Evolutionary conservation across 2,888 invertebrate species (phyloP).

Genomic region (Lasioglossum leucozonium): DNA sequence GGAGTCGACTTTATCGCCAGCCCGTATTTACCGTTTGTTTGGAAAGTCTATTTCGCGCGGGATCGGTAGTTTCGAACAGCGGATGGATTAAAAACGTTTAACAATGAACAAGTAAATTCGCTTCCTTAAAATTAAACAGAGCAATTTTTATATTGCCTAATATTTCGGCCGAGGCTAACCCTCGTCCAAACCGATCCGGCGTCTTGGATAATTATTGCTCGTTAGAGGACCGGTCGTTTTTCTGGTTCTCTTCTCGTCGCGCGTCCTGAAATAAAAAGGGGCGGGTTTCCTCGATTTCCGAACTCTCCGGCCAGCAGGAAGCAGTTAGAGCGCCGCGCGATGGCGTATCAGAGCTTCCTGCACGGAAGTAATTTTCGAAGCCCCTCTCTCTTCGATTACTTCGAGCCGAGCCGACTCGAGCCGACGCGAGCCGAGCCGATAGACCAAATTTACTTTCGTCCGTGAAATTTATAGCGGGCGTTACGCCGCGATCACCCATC

Average conservation of each 20-base stretch:
- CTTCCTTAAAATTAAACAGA: too few relatives aligned
- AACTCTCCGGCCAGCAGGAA: slow-evolving; percentile 62
- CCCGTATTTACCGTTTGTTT: not conserved
- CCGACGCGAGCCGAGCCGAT: slow-evolving; percentile 28
- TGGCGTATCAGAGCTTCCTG: slow-evolving; percentile 57
- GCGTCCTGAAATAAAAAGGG: slow-evolving; percentile 37
- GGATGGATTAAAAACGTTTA: too few relatives aligned
- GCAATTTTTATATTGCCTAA: too few relatives aligned
- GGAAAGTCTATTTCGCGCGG: not conserved
- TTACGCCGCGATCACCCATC: not conserved
- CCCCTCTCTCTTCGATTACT: slow-evolving; percentile 56
- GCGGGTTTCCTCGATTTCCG: slow-evolving; percentile 52
- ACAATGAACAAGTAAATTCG: too few relatives aligned
- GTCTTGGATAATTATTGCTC: slow-evolving; percentile 38
- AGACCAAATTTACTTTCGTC: slow-evolving; percentile 34
- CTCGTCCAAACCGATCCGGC: too few relatives aligned
- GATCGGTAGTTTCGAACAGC: too few relatives aligned
- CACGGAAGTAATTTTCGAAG: slow-evolving; percentile 67
- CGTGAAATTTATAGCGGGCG: not conserved
- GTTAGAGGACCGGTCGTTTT: slow-evolving; percentile 44
- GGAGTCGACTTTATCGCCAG: not conserved
- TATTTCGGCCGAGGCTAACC: too few relatives aligned
- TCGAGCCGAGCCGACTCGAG: not conserved
- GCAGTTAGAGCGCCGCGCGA: slow-evolving; percentile 63
- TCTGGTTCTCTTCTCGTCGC: slow-evolving; percentile 48